Evolutionary conservation across 2,113 vertebrate genomes (phyloP).

Genomic region (Plectropomus leopardus): DNA sequence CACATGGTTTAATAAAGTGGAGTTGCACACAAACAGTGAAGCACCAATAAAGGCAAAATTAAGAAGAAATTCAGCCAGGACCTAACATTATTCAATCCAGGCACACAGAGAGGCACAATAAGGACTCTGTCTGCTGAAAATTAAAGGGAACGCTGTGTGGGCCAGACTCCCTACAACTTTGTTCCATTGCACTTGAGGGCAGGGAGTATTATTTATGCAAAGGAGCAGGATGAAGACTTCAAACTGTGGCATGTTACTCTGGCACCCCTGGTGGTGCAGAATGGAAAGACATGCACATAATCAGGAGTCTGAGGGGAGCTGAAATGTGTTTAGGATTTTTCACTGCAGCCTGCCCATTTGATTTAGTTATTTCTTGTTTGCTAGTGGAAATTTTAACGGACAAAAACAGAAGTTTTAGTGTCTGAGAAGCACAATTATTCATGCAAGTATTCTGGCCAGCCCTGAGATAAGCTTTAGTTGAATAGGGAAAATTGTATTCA

Average conservation of each 20-base stretch:
- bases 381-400: not conserved
- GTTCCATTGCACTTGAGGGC: constrained; percentile 54
- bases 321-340: not conserved
- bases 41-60: constrained; percentile 31
- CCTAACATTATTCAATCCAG: constrained; percentile 53
- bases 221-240: constrained; percentile 17
- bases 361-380: not conserved
- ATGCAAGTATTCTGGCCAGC: not conserved
- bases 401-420: not conserved
- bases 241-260: constrained; percentile 22
- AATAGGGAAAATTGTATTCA: not conserved
- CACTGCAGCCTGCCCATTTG: not conserved
- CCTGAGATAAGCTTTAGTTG: not conserved
- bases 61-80: constrained; percentile 23
- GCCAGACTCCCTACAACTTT: constrained; percentile 43
- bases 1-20: not conserved
- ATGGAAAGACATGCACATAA: constrained; percentile 25
- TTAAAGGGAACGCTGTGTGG: constrained; percentile 39
- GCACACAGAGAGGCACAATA: constrained; percentile 44
- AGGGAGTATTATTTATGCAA: constrained; percentile 31
- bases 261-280: constrained; percentile 61
- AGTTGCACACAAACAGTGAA: constrained; percentile 8
- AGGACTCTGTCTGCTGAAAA: constrained; percentile 56
- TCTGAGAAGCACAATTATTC: not conserved
- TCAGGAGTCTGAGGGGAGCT: not conserved